A percentile compares a stretch with the other conserved stretches of the same genome.
These are phyloP conservation scores for Morphnarchus princeps DNA, from an alignment of 2,113 vertebrate genomes.

Conservation along the genomic window DNA sequence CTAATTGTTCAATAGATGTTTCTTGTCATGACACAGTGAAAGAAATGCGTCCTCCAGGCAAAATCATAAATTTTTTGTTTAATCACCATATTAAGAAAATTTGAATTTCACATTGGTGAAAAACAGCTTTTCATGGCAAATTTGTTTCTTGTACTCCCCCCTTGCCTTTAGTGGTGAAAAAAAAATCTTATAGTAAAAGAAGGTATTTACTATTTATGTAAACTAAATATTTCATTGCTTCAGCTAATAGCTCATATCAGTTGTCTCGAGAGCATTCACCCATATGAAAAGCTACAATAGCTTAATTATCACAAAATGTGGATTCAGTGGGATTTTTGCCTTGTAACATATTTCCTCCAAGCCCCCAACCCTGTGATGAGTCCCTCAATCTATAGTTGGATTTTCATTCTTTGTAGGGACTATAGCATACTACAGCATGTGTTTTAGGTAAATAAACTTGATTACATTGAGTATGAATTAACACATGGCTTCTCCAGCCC, in stretches of 20 bases:
- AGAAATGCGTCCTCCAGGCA: background rate
- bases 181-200: background rate
- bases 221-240: background rate
- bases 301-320: background rate
- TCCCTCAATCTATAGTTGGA: fast-evolving
- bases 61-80: background rate
- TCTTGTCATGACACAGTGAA: background rate
- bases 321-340: background rate
- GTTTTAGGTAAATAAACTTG: background rate
- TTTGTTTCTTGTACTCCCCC: background rate
- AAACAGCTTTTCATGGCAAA: background rate
- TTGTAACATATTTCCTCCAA: background rate
- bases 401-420: background rate
- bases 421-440: background rate
- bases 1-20: background rate
- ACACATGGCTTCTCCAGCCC: background rate
- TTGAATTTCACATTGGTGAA: background rate
- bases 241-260: background rate
- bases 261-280: background rate
- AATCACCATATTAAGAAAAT: background rate
- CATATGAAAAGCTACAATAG: background rate
- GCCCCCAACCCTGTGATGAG: background rate
- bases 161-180: background rate
- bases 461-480: background rate
- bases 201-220: background rate